A percentile compares a stretch with the other conserved stretches of the same genome.
Evolutionary conservation across 2,113 vertebrate species (phyloP).

Genomic region (Herpailurus yagouaroundi): DNA sequence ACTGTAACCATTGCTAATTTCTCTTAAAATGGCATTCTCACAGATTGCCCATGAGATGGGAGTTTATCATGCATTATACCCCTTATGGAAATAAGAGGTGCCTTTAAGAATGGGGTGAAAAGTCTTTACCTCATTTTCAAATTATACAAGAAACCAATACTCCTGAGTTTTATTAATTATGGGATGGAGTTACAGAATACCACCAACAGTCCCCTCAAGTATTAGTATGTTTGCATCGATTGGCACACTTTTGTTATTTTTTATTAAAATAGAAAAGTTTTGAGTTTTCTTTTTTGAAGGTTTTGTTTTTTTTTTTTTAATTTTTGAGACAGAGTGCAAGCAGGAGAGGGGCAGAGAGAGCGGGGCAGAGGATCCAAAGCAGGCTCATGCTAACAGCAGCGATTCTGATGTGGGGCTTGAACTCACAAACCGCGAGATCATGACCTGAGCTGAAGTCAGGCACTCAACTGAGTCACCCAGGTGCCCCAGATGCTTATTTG

Average conservation of each 20-base stretch:
- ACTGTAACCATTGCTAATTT: neutral
- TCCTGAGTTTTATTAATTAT: neutral
- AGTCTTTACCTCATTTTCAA: conserved; percentile 6
- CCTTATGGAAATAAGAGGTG: neutral
- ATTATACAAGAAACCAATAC: neutral
- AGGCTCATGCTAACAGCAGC: too few species aligned
- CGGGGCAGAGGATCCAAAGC: too few species aligned
- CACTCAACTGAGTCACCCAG: too few species aligned
- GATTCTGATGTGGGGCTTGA: too few species aligned
- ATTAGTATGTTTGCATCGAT: neutral
- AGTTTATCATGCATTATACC: too few species aligned
- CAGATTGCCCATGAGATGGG: neutral
- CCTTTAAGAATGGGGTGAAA: neutral
- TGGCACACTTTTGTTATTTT: neutral
- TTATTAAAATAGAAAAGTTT: neutral
- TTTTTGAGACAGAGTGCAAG: too few species aligned
- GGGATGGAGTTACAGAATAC: neutral
- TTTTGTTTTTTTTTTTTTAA: too few species aligned
- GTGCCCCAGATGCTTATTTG: neutral
- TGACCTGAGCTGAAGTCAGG: too few species aligned
- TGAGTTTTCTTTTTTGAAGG: neutral
- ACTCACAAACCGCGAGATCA: too few species aligned
- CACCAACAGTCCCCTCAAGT: neutral
- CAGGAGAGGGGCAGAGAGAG: too few species aligned
- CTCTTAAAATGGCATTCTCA: neutral